Base-by-base conservation (phyloP, 2,113 vertebrate species). In the Nanorana parkeri region DNA sequence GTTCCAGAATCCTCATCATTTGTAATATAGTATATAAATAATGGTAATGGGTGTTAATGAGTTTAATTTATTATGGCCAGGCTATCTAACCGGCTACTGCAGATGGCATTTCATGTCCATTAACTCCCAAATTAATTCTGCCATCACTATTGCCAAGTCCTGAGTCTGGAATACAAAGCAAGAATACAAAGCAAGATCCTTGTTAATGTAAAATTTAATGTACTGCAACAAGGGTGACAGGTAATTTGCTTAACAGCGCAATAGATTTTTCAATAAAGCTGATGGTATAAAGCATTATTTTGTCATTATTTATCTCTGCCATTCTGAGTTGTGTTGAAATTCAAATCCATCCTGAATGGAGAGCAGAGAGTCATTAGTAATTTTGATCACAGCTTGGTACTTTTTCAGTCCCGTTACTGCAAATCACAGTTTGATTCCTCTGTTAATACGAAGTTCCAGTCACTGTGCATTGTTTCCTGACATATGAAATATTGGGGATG, bases 151-250 rank as follows among this genome's bases (percentile, higher is more conserved):
- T 76, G 71, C 63, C 80, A 83, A 76, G 60, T 60, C 80, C 20
- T 78, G 32, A 60, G 74, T 84, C 78, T 84, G 77, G 32, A 0
- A 0, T 29, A 72, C 72, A 76, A 54, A 79, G 78, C 84, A 66
- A 86, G 68, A 24, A 85, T 86, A 74, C 71, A 82, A 86, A 75
- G 80, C 29, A 24, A 87, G 58, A 84, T 74, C 74, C 85, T 86
- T 85, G 81, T 88, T 87, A 89, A 85, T 84, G 78, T 76, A 85
- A 84, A 88, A 79, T 87, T 87, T 87, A 87, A 86, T 85, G 82
- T 86, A 78, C 78, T 86, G 85, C 76, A 86, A 72, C 54, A 67
- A 56, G 81, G 52, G 68, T 86, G 84, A 82, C 85, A 85, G 68
- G 72, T 87, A 88, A 89, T 89, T 86, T 88, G 63, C 66, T 83